phyloP scores from a whole-genome alignment of 2,888 invertebrate genomes.

The Meta bourneti region DNA sequence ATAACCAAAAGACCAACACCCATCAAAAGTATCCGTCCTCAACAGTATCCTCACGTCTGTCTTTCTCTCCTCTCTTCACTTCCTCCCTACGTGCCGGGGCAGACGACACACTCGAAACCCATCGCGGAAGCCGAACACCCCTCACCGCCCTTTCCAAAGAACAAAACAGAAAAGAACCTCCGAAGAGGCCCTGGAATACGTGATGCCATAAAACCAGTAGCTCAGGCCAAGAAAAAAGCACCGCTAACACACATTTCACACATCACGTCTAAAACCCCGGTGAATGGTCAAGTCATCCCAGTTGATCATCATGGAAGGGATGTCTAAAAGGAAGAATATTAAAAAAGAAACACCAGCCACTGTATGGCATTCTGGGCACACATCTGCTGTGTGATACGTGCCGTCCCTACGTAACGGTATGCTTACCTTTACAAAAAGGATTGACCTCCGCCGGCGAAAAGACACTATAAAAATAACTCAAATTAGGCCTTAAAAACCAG shows the following conservation, averaged over 20 bases:
- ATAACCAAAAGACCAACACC: neutral
- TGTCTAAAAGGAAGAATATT: conserved; percentile 6
- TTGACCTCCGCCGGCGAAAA: conserved; percentile 43
- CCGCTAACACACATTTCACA: conserved; percentile 44
- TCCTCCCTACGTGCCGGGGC: conserved; percentile 42
- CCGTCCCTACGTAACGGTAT: conserved; percentile 46
- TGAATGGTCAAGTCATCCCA: conserved; percentile 48
- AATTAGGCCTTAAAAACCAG: conserved; percentile 40
- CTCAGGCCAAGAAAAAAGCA: neutral
- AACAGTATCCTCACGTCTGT: conserved; percentile 30
- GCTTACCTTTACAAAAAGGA: conserved; percentile 1
- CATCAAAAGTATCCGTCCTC: conserved; percentile 10
- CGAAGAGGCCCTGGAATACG: conserved; percentile 29
- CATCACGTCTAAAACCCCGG: conserved; percentile 14
- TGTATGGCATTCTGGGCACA: conserved; percentile 64
- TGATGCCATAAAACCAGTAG: conserved; percentile 52
- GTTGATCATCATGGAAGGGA: neutral
- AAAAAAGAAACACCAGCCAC: neutral
- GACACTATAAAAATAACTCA: conserved; percentile 32
- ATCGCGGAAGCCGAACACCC: neutral
- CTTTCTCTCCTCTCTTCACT: neutral
- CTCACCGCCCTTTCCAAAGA: neutral
- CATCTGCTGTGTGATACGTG: conserved; percentile 49
- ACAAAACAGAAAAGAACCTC: neutral
- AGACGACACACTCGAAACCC: neutral